Evolutionary conservation across 2,797 vertebrate species (phyloP), one percentile per base, ranked within the genome.

Genomic region (Artibeus jamaicensis): DNA sequence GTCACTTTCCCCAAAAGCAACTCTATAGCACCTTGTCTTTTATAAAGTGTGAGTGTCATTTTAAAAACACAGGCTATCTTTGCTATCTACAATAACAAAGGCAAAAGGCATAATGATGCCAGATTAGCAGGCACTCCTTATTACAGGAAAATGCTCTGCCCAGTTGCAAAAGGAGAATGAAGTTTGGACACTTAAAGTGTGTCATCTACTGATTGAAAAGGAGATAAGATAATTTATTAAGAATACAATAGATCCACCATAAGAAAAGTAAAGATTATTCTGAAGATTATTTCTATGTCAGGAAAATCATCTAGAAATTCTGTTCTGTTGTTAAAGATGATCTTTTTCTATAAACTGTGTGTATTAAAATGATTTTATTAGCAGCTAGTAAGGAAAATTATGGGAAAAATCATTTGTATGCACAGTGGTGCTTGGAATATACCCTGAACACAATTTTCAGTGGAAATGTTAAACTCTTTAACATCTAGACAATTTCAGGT

Each of bases 391-490:
- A 59, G 1, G 15, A 76, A 94, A 89, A 96, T 84, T 37, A 22
- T 10, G 26, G n/a, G 89, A 71, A 97, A 96, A 94, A 84, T 5
- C 86, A 89, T 26, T 8, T 90, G 12, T 39, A 95, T 82, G 44
- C 0, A 1, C 32, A 90, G 22, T 19, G 85, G 74, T 70, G 42
- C 4, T 91, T 73, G 94, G 15, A 79, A 68, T 96, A 55, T 79
- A 97, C 57, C 6, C 7, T 48, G 8, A 97, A 94, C 94, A 14
- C 6, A 93, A 82, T 93, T 98, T 97, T 96, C 62, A 95, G 77
- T 32, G 21, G n/a, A 87, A 88, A 0, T 76, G 18, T 82, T 96
- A 81, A 50, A 94, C 0, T 42, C 5, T 89, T 32, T 81, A 59
- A 71, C 8, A 77, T 57, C 81, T 32, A 85, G 95, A 96, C 85